phyloP scores from a whole-genome alignment of 2,888 invertebrate genomes.

The Ypsolopha scabrella region DNA sequence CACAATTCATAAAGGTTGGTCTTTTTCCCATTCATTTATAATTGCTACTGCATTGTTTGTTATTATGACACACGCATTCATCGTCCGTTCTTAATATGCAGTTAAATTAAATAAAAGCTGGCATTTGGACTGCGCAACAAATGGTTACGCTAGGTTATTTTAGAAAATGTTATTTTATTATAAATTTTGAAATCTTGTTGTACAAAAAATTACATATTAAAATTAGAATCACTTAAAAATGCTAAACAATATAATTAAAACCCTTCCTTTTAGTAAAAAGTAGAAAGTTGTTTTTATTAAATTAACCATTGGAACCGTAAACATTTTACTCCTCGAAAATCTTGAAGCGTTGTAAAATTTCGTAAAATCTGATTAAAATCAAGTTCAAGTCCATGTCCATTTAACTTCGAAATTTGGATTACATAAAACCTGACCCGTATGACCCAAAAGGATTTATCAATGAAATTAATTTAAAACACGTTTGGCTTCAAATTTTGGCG shows the following conservation, averaged over 20 bases:
- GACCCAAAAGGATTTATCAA: neutral
- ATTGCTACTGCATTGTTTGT: constrained; percentile 21
- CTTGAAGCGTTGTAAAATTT: too few relatives aligned
- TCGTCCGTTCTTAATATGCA: constrained; percentile 25
- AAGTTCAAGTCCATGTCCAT: too few relatives aligned
- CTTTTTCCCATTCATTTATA: constrained; percentile 16
- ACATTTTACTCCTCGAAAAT: neutral
- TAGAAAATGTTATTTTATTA: neutral
- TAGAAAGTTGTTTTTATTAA: too few relatives aligned
- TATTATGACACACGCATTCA: constrained; percentile 17
- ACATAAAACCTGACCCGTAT: neutral
- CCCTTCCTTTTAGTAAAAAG: neutral
- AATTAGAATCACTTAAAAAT: neutral
- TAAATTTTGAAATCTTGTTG: neutral
- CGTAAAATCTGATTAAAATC: too few relatives aligned
- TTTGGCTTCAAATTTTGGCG: constrained; percentile 38
- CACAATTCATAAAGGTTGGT: neutral
- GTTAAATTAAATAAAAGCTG: constrained; percentile 18
- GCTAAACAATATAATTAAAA: neutral
- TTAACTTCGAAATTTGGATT: too few relatives aligned
- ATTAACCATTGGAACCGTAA: neutral
- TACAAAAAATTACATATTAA: neutral
- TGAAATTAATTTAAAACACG: constrained; percentile 40
- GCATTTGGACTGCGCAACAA: constrained; percentile 20
- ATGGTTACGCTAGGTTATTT: constrained; percentile 5